Conservation (phyloP, 2,888 invertebrate species). For the Agrochola lychnidis region DNA sequence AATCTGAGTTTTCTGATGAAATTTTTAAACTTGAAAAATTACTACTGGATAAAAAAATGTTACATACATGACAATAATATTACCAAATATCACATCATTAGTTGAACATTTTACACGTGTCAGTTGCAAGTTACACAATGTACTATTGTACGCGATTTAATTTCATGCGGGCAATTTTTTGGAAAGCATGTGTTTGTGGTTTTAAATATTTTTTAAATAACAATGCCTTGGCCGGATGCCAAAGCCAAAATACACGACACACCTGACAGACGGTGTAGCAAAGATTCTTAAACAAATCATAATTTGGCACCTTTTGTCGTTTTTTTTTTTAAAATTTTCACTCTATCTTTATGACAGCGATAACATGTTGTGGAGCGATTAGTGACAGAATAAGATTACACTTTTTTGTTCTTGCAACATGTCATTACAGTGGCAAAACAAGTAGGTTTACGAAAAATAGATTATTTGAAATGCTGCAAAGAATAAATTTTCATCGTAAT, state of each 20-base stretch:
- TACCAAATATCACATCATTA: constrained; percentile 17
- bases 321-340: constrained; percentile 37
- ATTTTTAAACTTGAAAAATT: background rate
- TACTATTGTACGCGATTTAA: constrained; percentile 58
- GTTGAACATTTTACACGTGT: constrained; percentile 19
- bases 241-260: constrained; percentile 76
- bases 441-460: background rate
- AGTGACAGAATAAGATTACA: constrained; percentile 27
- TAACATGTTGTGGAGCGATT: constrained; percentile 33
- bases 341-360: constrained; percentile 30
- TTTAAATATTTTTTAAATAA: constrained; percentile 75
- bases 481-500: background rate
- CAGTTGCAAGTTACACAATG: constrained; percentile 51
- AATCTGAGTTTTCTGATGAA: background rate
- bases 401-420: background rate
- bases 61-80: background rate
- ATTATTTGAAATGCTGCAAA: background rate
- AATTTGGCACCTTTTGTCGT: constrained; percentile 58
- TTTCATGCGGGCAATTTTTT: constrained; percentile 53
- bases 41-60: background rate
- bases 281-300: constrained; percentile 67
- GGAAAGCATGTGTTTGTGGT: constrained; percentile 70
- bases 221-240: constrained; percentile 78
- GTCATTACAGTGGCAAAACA: background rate
- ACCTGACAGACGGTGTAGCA: constrained; percentile 73